These are phyloP conservation scores for Euspilapteryx auroguttella DNA, from an alignment of 2,888 invertebrate species.

Conservation along the genomic window DNA sequence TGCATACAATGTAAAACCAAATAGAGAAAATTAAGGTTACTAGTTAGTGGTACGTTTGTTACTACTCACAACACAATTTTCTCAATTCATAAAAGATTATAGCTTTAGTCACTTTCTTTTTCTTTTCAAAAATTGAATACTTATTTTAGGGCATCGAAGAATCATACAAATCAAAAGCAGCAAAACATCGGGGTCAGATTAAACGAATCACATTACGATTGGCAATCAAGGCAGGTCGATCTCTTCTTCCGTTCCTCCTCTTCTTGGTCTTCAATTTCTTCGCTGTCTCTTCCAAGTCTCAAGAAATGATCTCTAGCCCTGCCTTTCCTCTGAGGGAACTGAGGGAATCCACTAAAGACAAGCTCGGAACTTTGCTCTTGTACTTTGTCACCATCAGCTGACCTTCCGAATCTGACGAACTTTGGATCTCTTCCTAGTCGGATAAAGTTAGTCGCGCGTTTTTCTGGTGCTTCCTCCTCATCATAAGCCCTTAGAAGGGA, in stretches of 20 bases:
- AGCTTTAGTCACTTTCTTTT: too few relatives aligned
- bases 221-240: conserved; percentile 31
- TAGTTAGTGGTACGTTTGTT: too few relatives aligned
- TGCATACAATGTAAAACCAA: too few relatives aligned
- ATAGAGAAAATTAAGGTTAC: too few relatives aligned
- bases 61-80: too few relatives aligned
- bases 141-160: too few relatives aligned
- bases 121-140: too few relatives aligned
- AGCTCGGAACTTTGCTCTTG: conserved; percentile 20
- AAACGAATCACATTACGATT: too few relatives aligned
- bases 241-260: conserved; percentile 34
- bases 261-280: conserved; percentile 26
- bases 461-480: conserved; percentile 24
- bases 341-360: conserved; percentile 21
- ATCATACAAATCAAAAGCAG: too few relatives aligned
- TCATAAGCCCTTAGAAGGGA: conserved; percentile 34
- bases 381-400: conserved; percentile 23
- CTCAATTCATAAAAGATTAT: too few relatives aligned
- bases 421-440: conserved; percentile 43
- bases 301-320: conserved; percentile 45
- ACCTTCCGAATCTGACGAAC: conserved; percentile 51
- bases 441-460: conserved; percentile 34
- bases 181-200: too few relatives aligned
- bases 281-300: conserved; percentile 41
- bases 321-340: conserved; percentile 36